Percentiles rank a stretch among this genome's conserved stretches.
Evolutionary conservation across 2,888 invertebrate genomes (phyloP).

Genomic region (Dynastes tityus): DNA sequence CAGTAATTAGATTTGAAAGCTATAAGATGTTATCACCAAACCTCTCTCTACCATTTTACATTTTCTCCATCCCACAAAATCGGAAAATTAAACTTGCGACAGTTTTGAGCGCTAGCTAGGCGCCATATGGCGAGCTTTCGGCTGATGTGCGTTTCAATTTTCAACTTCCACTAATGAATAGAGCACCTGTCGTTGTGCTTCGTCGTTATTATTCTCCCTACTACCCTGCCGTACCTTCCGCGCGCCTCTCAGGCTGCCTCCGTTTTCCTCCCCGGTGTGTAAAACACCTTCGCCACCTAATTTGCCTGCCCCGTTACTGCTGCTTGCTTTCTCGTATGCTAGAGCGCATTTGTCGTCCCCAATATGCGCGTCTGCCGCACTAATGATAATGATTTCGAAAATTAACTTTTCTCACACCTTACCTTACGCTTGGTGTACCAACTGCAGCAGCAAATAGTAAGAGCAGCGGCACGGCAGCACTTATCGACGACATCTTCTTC

Average conservation of each 20-base stretch:
- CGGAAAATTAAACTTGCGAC: conserved; percentile 32
- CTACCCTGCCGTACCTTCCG: not conserved
- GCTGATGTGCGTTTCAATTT: conserved; percentile 33
- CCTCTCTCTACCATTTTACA: too few relatives aligned
- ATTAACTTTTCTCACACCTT: conserved; percentile 49
- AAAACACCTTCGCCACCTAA: not conserved
- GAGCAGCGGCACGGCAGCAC: not conserved
- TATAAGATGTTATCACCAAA: too few relatives aligned
- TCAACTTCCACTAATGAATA: conserved; percentile 44
- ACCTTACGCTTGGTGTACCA: conserved; percentile 8
- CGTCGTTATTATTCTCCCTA: conserved; percentile 27
- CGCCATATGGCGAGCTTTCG: conserved; percentile 33
- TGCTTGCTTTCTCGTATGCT: conserved; percentile 6
- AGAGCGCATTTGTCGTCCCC: too few relatives aligned
- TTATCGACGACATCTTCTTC: conserved; percentile 22
- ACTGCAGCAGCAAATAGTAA: not conserved
- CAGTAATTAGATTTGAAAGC: too few relatives aligned
- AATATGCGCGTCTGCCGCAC: not conserved
- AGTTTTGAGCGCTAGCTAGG: conserved; percentile 1
- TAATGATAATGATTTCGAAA: conserved; percentile 46
- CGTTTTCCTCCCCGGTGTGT: not conserved
- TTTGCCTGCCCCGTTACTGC: not conserved
- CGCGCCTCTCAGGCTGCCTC: not conserved
- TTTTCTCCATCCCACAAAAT: not conserved
- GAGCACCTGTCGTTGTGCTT: conserved; percentile 38